Base-by-base conservation (phyloP, 2,888 invertebrate genomes). In the Chrysolina oricalcia region DNA sequence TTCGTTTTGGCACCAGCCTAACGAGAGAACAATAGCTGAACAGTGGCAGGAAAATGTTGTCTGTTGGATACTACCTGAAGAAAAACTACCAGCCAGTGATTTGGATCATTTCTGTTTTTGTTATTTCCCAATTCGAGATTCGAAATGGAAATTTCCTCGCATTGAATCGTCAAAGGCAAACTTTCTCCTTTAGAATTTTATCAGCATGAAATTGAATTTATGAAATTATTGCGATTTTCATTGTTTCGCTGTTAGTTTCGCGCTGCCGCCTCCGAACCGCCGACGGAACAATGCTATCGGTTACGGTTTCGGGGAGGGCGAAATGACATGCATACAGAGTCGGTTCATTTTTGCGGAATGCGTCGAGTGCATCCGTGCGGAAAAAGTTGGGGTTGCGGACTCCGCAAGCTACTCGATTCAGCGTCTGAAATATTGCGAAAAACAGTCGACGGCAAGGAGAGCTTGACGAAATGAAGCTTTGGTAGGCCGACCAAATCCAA, bases 321-420 rank as follows among this genome's bases (percentile, higher is more conserved):
- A 84, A 85, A 85, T 85, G 85, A 86, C 85, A 82, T 85, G 84
- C 84, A 85, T 85, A 85, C 83, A 83, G 85, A 84, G 82, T 35
- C 0, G 81, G 86, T 84, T 85, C 86, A 84, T 86, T 86, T 85
- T 82, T 79, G 83, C 83, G 84, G 81, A 83, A 83, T 35, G 83
- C 82, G 84, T 82, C 80, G 81, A 75, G 83, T 69, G 74, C 85
- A 83, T 78, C 80, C 83, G 83, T 85, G 85, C 81, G 84, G 80
- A 83, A 85, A 85, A 85, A 82, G 76, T 76, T 73, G 74, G 81
- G 83, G 81, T 80, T 77, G 78, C 27, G 59, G 17, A 56, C 19
- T 56, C 56, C 13, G 15, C 27, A 59, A 59, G 59, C 40, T 56
- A 65, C 66, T 56, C 72, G 66, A 21, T 59, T 53, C 64, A 53